Evolutionary conservation across 2,888 invertebrate genomes (phyloP), one percentile per base, ranked within the genome.

Genomic region (Steinernema hermaphroditum): DNA sequence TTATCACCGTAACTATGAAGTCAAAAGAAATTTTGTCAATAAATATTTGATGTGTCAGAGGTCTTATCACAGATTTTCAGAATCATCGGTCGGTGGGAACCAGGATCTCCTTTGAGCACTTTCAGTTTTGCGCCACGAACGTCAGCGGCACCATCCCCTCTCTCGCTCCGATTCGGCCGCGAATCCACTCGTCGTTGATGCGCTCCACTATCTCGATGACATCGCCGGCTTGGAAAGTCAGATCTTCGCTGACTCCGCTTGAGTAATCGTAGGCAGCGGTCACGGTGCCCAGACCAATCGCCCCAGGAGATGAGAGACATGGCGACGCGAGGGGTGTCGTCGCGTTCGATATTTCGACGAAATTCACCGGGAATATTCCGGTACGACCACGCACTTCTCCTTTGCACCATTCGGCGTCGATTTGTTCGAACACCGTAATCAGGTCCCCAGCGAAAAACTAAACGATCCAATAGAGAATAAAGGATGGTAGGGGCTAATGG

Each of bases 141-240:
- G 77, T 83, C 50, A 81, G 73, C 14, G 83, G 81, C 0, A 80
- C 81, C 27, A 83, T 74, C 46, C 84, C 84, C n/a, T 72, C 73
- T 32, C 68, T 68, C 37, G 79, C 78, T 37, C 76, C 57, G 29
- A 80, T 69, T 34, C 77, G 76, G 8, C 85, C 85, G n/a, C 79
- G 76, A 1, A 83, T 72, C 85, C 85, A 85, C 71, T 85, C 83
- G 12, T 74, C 76, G 69, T 76, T 78, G 12, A 82, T 77, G 37
- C 79, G 76, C 34, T 79, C 77, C n/a, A 76, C 72, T 1, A 85
- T 75, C 0, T 50, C 46, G 34, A 84, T 82, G 29, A 69, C 43
- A 24, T 81, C 77, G 50, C 78, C 80, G 9, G 75, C 74, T 16
- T 75, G 68, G 74, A 84, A 84, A 83, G 77, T 76, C 80, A 73